Base-by-base conservation (phyloP, 2,888 invertebrate species). In the Drosophila nigritarsus region DNA sequence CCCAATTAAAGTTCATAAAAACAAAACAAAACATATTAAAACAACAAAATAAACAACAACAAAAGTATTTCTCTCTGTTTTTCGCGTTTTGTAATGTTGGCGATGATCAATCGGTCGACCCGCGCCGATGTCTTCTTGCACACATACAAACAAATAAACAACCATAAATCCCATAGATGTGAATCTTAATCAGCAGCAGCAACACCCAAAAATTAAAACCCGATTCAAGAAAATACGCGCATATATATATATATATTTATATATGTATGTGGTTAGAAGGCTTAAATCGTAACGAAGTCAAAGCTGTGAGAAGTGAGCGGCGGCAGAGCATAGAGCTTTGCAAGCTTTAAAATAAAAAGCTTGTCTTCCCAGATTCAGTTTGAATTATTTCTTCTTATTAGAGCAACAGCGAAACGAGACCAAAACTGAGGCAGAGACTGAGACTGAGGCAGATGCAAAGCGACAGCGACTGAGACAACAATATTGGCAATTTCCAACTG, bases 341-440 rank as follows among this genome's bases (percentile, higher is more conserved):
- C 63, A 78, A 78, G 67, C 80, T 74, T 61, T 30, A 24, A 24
- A 45, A 24, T 24, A 24, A 51, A 87, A 87, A 90, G 90, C 90
- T 91, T 82, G 89, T 90, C 85, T 85, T 87, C 81, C 89, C 85
- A 90, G 91, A 87, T 90, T 89, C 70, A 87, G 82, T 82, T 78
- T 75, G 80, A 45, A 82, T 82, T 84, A 84, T 73, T 89, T 67
- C 51, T 78, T 84, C 82, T 86, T 78, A 74, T 77, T 89, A 82
- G 73, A 79, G 76, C 76, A 72, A 67, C 73, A 76, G 62, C 45
- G 64, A 59, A 40, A 30, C 60, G 42, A 42, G 48, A 34, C 38
- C 20, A 45, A 62, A 36, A 40, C 29, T 29, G 42, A 61, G 27
- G 24, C 36, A 56, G 49, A 69, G 62, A 71, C 71, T 62, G 61